A percentile compares a stretch with the other conserved stretches of the same genome.
phyloP scores from a whole-genome alignment of 2,888 invertebrate species.

The Keiferia lycopersicella region DNA sequence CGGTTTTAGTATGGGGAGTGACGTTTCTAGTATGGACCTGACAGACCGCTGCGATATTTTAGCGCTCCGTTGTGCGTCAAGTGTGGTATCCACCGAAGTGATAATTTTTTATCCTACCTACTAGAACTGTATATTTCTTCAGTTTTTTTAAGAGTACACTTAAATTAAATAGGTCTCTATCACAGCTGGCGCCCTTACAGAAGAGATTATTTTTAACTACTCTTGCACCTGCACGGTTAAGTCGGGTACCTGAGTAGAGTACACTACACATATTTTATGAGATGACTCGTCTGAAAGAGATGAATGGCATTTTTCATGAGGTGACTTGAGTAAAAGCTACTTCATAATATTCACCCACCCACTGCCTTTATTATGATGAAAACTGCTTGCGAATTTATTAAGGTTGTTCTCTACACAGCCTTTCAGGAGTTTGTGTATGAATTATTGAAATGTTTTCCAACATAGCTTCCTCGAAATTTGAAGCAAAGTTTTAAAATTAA shows the following conservation, averaged over 20 bases:
- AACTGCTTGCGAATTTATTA: conserved; percentile 11
- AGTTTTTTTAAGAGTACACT: no score
- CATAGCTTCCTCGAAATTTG: background rate
- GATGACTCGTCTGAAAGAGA: conserved; percentile 31
- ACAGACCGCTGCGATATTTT: no score
- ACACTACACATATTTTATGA: conserved; percentile 37
- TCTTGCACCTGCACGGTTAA: background rate
- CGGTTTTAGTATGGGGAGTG: no score
- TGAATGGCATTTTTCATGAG: conserved; percentile 35
- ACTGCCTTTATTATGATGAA: conserved; percentile 14
- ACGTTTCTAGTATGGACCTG: no score
- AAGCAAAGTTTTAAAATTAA: conserved; percentile 19
- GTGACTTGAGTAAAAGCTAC: conserved; percentile 26
- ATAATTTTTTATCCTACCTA: no score
- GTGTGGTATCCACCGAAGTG: no score
- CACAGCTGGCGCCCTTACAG: background rate
- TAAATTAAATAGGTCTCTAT: no score
- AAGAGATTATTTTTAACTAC: conserved; percentile 8
- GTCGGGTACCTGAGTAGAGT: conserved; percentile 27
- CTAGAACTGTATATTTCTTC: no score
- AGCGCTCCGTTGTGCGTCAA: no score
- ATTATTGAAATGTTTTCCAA: conserved; percentile 19
- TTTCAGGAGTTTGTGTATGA: conserved; percentile 6
- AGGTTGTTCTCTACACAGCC: background rate
- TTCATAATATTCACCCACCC: conserved; percentile 6